Percentiles rank a stretch among this genome's conserved stretches.
Conservation (phyloP, 2,888 invertebrate genomes). For the Venusia cambrica region DNA sequence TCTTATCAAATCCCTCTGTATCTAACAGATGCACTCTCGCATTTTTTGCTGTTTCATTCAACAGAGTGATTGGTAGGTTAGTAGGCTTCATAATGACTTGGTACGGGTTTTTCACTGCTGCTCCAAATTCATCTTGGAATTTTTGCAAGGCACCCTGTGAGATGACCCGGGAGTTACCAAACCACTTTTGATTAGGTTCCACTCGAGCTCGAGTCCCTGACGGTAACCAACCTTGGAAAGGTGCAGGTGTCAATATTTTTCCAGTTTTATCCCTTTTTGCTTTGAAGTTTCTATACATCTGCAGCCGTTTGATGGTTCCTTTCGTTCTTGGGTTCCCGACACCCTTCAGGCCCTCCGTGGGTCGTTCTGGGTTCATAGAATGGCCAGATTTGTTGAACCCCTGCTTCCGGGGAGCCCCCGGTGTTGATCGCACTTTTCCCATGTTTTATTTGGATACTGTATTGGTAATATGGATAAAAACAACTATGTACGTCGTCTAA, state of each 20-base stretch:
- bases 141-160: constrained; percentile 94
- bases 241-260: constrained; percentile 96
- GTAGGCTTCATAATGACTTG: constrained; percentile 98
- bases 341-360: constrained; percentile 89
- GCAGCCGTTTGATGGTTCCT: constrained; percentile 96
- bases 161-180: constrained; percentile 98
- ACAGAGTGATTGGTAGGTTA: constrained; percentile 94
- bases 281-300: constrained; percentile 99
- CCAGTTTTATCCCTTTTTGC: constrained; percentile 94
- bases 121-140: constrained; percentile 96
- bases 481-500: too few relatives aligned
- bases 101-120: constrained; percentile 97
- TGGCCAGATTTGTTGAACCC: constrained; percentile 93
- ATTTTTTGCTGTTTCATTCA: constrained; percentile 95
- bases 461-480: constrained; percentile 3
- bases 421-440: constrained; percentile 87
- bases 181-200: constrained; percentile 99
- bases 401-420: constrained; percentile 90
- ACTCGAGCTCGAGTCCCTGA: constrained; percentile 96
- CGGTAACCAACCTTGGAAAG: constrained; percentile 94
- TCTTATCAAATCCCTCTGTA: constrained; percentile 95
- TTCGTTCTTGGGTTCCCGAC: constrained; percentile 93
- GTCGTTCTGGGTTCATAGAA: constrained; percentile 97
- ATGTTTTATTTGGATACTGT: constrained; percentile 67
- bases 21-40: constrained; percentile 96